Evolutionary conservation across 2,797 vertebrate genomes (phyloP).

Genomic region (Premnoplex brunnescens): DNA sequence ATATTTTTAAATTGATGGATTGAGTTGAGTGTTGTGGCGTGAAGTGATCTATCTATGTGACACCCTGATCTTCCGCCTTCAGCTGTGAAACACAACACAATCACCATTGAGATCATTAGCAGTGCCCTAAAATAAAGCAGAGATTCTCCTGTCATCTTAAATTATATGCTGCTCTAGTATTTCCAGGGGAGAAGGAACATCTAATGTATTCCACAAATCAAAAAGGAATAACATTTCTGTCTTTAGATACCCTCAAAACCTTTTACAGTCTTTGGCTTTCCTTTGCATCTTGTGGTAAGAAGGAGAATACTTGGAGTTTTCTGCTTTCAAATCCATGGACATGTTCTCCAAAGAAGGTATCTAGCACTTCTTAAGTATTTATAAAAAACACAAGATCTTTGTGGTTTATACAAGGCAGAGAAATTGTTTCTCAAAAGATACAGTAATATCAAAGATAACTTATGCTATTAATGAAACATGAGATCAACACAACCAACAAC

Average conservation of each 20-base stretch:
- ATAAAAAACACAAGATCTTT: not conserved
- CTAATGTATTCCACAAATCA: not conserved
- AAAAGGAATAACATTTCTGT: not conserved
- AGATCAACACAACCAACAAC: not conserved
- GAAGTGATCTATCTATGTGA: not conserved
- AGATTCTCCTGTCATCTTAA: not conserved
- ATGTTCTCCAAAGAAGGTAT: not conserved
- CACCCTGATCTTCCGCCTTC: not conserved
- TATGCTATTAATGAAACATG: not conserved
- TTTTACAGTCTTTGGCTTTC: not conserved
- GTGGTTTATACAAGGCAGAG: not conserved
- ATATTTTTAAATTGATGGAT: not conserved
- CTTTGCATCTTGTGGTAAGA: not conserved
- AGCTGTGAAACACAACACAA: not conserved
- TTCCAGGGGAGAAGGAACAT: not conserved
- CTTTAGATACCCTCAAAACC: not conserved
- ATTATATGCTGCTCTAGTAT: not conserved
- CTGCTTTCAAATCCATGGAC: not conserved
- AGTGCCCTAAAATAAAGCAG: not conserved
- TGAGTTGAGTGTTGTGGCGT: not conserved
- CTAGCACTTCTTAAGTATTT: not conserved
- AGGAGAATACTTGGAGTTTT: not conserved
- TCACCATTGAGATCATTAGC: not conserved
- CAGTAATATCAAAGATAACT: not conserved
- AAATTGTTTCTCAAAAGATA: not conserved